Base-by-base conservation (phyloP, 1,140 invertebrate species). In the Temnothorax longispinosus region DNA sequence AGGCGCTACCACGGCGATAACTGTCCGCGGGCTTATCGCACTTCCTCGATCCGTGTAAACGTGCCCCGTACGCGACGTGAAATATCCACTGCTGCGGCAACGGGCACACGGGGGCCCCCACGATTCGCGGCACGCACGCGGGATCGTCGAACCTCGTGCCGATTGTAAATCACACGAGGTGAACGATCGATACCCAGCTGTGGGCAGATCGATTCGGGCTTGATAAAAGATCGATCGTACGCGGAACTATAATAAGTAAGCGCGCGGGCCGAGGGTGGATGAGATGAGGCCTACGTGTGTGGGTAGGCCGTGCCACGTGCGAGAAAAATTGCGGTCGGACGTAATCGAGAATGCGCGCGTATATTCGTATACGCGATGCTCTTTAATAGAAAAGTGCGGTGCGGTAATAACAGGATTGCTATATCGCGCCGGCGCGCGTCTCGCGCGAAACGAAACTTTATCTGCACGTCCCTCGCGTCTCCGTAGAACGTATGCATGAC, bases 1-100 rank as follows among this genome's bases (percentile, higher is more conserved):
- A 85, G 56, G 71, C 89, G 88, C 85, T 27, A 27, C 27, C 27
- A 27, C 88, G 32, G 21, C 50, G 77, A 82, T 86, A 69, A 27
- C 47, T 58, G 58, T 74, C 75, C 38, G 38, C 21, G 41, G 41
- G 38, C 58, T 50, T 71, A 71, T 87, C 80, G 50, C 74, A 58
- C 85, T 86, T 90, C 87, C 90, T 86, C 84, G 85, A 88, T 78
- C 75, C 60, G 47, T 52, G 54, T 69, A 62, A 75, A 75, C 38
- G 65, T 54, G 41, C 47, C 38, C 52, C 76, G 75, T 47, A 27
- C 11, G 50, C 65, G 47, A 89, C 72, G 71, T 69, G 72, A 87
- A 91, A 87, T 87, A 89, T 71, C 75, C 72, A 74, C 62, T 52
- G 27, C 11, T 41, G 56, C 27, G 44, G 18, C 41, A 44, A 27